A percentile compares a stretch with the other conserved stretches of the same genome.
These are phyloP conservation scores for Enteromius mattozi DNA, from an alignment of 2,797 vertebrate species.

Conservation along the genomic window DNA sequence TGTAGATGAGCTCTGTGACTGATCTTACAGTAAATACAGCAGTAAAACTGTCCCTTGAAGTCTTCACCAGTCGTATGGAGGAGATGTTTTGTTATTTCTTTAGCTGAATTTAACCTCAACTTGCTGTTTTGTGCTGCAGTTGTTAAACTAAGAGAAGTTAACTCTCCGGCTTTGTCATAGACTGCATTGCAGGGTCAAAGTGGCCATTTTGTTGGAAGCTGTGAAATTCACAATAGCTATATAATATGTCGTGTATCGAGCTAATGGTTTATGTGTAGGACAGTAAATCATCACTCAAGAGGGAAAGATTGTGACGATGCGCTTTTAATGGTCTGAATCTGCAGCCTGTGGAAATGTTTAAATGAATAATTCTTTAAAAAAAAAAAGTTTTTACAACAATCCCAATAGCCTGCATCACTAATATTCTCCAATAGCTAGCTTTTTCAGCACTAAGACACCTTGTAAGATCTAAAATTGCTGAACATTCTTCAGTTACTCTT, in stretches of 20 bases:
- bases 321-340: not conserved
- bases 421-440: no score
- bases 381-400: not conserved
- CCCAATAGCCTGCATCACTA: not conserved
- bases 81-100: slow-evolving; percentile 3
- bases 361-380: not conserved
- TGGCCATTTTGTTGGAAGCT: slow-evolving; percentile 18
- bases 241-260: slow-evolving; percentile 18
- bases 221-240: slow-evolving; percentile 29
- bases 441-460: not conserved
- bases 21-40: not conserved
- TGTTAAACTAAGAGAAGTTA: slow-evolving; percentile 15
- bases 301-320: not conserved
- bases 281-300: slow-evolving; percentile 35
- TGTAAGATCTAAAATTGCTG: not conserved
- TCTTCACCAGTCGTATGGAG: not conserved
- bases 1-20: not conserved
- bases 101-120: not conserved
- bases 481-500: not conserved
- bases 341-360: not conserved
- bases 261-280: slow-evolving; percentile 18
- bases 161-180: not conserved
- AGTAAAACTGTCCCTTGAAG: not conserved
- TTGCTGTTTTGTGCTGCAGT: not conserved
- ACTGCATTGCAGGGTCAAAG: slow-evolving; percentile 43